A percentile compares a stretch with the other conserved stretches of the same genome.
These are phyloP conservation scores for Dolichotis patagonum DNA, from an alignment of 2,113 vertebrate genomes.

Conservation along the genomic window DNA sequence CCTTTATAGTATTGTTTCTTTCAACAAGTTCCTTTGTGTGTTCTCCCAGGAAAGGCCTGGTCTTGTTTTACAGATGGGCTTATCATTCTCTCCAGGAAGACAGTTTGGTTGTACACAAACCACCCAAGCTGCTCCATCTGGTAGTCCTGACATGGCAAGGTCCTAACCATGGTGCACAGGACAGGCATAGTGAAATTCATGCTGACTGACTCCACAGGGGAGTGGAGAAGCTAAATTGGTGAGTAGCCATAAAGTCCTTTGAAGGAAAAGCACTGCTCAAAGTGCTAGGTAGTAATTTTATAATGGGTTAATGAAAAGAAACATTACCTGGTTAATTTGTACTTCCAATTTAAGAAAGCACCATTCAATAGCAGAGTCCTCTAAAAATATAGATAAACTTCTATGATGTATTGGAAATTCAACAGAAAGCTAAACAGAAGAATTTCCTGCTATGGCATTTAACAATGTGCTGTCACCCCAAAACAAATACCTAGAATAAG, in stretches of 20 bases:
- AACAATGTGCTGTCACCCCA: neutral
- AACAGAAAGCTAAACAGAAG: neutral
- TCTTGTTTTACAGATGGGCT: slow-evolving; percentile 40
- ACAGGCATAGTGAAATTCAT: neutral
- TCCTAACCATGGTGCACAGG: neutral
- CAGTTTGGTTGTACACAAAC: neutral
- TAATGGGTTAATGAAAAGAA: slow-evolving; percentile 46
- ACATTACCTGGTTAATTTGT: neutral
- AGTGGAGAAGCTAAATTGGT: neutral
- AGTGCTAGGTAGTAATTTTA: slow-evolving; percentile 30
- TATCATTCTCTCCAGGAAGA: slow-evolving; percentile 41
- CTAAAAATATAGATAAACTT: slow-evolving; percentile 44
- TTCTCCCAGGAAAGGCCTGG: slow-evolving; percentile 36
- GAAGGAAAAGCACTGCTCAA: slow-evolving; percentile 1
- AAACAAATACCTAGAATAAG: neutral
- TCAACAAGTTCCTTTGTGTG: slow-evolving; percentile 62
- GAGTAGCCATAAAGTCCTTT: neutral
- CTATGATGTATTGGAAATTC: neutral
- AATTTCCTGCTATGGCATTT: neutral
- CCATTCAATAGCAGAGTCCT: neutral
- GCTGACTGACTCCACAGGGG: neutral
- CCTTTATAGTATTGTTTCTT: slow-evolving; percentile 58
- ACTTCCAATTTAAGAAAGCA: neutral
- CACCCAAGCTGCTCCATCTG: neutral
- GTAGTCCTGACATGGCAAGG: rapidly evolving